These are phyloP conservation scores for Endotricha flammealis DNA, from an alignment of 2,888 invertebrate genomes.

Conservation along the genomic window DNA sequence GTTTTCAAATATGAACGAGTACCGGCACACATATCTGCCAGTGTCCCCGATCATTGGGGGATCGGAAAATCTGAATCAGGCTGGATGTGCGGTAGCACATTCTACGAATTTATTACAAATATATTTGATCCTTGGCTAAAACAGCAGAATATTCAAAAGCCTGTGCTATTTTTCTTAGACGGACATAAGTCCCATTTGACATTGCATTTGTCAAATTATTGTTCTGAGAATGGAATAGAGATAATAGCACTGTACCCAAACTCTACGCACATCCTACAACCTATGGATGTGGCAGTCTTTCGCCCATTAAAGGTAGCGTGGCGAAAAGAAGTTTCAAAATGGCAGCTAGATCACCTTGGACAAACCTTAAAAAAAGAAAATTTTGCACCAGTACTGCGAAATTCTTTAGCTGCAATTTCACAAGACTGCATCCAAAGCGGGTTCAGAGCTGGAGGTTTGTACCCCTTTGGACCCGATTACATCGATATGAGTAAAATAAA, in stretches of 20 bases:
- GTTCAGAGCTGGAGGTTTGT: not conserved
- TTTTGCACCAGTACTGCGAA: not conserved
- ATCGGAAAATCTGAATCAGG: conserved; percentile 5
- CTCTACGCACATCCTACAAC: conserved; percentile 12
- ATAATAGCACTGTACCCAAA: conserved; percentile 19
- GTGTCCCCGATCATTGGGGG: conserved; percentile 16
- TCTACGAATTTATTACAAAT: conserved; percentile 28
- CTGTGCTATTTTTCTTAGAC: conserved; percentile 16
- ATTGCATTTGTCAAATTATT: not conserved
- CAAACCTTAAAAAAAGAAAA: not conserved
- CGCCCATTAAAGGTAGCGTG: conserved; percentile 5
- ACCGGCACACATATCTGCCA: not conserved
- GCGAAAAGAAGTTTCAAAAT: too few relatives aligned
- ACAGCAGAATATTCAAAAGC: conserved; percentile 16
- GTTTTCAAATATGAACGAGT: not conserved
- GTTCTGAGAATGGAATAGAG: too few relatives aligned
- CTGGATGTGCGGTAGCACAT: conserved; percentile 4
- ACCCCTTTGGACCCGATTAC: conserved; percentile 21
- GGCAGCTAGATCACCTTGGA: too few relatives aligned
- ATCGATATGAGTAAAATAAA: conserved; percentile 24
- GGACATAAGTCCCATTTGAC: conserved; percentile 21
- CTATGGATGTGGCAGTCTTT: conserved; percentile 17
- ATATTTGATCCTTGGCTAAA: conserved; percentile 32
- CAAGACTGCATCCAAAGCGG: not conserved
- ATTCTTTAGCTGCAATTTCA: not conserved